Evolutionary conservation across 2,888 invertebrate genomes (phyloP), one percentile per base, ranked within the genome.

Genomic region (Diarsia dahlii): DNA sequence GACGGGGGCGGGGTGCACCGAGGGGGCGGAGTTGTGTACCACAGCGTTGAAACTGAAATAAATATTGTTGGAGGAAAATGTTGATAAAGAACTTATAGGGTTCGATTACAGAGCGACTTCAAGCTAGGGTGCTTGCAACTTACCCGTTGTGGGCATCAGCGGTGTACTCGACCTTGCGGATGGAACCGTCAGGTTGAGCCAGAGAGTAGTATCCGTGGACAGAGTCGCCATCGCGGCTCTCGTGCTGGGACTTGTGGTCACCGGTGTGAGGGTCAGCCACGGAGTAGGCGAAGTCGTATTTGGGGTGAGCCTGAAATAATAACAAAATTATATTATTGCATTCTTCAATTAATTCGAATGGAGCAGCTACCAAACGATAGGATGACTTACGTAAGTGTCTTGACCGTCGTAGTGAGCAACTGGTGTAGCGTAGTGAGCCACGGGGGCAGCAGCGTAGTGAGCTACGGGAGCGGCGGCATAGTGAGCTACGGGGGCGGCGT

Each of bases 181-280:
- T 90, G 87, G 97, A 89, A 78, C 94, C 97, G n/a, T 96, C 97
- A 69, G 97, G 97, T 88, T 97, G 97, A 82, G 96, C 95, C 71
- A 97, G 92, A 63, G 96, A 96, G 92, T 97, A 97, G 89, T 86
- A 80, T 71, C 97, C 97, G 89, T 97, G 96, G 72, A 97, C 97
- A 72, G 93, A 92, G 89, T 97, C 97, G 34, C 97, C 97, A 79
- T 97, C 97, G 88, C 96, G 94, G 84, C 91, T 92, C 90, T 97
- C 97, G 89, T 96, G 95, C 92, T 97, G 97, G 58, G 94, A 94
- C 92, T 97, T 97, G 91, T 97, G 95, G 93, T 97, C 97, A 46
- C 97, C 97, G 81, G 97, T 97, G 88, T 97, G 97, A 45, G 95
- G 94, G 91, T 97, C 97, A 74, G 95, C 92, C 77, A 97, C 97